Evolutionary conservation across 2,888 invertebrate species (phyloP), one percentile per base, ranked within the genome.

Genomic region (Penaeus monodon): DNA sequence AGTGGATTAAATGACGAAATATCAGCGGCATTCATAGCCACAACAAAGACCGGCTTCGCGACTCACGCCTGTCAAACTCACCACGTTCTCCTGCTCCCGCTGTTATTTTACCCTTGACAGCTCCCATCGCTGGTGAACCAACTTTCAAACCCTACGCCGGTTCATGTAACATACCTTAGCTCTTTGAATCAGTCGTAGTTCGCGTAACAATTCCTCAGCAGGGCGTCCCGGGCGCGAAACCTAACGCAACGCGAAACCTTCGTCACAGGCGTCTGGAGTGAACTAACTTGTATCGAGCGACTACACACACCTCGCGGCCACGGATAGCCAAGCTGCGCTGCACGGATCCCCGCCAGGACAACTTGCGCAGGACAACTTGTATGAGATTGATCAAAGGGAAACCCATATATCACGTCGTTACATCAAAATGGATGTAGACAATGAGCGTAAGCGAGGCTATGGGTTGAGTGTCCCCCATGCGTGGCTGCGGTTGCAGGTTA

Each of bases 31-130:
- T 63, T 57, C 29, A 38, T 44, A 49, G 22, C 63, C 77, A 77
- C 77, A 82, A 82, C 82, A 82, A 82, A 82, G 82, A 82, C 82
- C 82, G 82, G 82, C 82, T 82, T 77, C 63, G 49, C 82, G 73
- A 76, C 82, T 74, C 74, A 82, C 82, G 82, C 82, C 82, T 82
- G 82, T 82, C 82, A 82, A 82, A 82, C 82, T 82, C 74, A n/a
- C 82, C 82, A 82, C 74, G 82, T 82, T 82, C 64, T 44, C 57
- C 57, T 57, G 57, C 57, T 57, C 57, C 57, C 57, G 57, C 57
- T 57, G 57, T 57, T 57, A 14, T 57, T 57, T 77, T n/a, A n/a
- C 17, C 63, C 57, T 63, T 38, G 57, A 77, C 77, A 44, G 49
- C 20, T 14, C 57, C 17, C 49, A 57, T 20, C 27, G 29, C 20